These are phyloP conservation scores for Onchidella celtica DNA, from an alignment of 2,888 invertebrate species.

Conservation along the genomic window DNA sequence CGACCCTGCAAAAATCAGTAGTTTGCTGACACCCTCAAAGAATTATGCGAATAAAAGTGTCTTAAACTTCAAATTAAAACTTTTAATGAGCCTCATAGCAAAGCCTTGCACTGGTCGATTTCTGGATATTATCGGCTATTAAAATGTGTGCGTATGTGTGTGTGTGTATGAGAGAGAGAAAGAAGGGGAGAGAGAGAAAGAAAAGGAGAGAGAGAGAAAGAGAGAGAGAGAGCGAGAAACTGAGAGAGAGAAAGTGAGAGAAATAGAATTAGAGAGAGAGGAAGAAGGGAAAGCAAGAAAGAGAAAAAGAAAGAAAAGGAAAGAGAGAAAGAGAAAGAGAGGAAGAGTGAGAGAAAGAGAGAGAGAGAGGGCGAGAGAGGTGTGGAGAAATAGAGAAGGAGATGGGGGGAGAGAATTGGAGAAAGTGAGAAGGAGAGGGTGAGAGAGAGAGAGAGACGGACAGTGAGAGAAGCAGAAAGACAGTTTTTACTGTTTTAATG, in stretches of 20 bases:
- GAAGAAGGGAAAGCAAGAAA: constrained; percentile 18
- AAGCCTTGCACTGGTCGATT: too few relatives aligned
- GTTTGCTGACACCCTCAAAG: too few relatives aligned
- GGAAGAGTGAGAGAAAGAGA: constrained; percentile 26
- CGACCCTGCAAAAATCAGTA: too few relatives aligned
- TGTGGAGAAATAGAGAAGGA: not conserved
- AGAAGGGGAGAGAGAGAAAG: constrained; percentile 28
- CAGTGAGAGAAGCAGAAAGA: constrained; percentile 13
- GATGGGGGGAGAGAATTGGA: not conserved
- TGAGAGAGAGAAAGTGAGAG: not conserved
- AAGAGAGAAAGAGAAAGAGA: constrained; percentile 28
- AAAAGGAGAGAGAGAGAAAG: constrained; percentile 38
- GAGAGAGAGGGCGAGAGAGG: constrained; percentile 16
- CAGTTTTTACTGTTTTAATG: too few relatives aligned
- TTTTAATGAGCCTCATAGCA: too few relatives aligned
- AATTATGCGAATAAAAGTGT: too few relatives aligned
- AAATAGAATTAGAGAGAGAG: constrained; percentile 3
- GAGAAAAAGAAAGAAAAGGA: not conserved
- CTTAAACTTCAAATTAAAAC: too few relatives aligned
- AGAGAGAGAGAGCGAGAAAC: constrained; percentile 21
- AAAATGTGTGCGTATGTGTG: not conserved
- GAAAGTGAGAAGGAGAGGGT: constrained; percentile 16
- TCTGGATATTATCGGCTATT: too few relatives aligned
- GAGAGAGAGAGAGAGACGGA: constrained; percentile 20
- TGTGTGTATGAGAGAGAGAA: constrained; percentile 28